A percentile compares a stretch with the other conserved stretches of the same genome.
Evolutionary conservation across 1,140 invertebrate species (phyloP).

Genomic region (Schmidtea mediterranea): DNA sequence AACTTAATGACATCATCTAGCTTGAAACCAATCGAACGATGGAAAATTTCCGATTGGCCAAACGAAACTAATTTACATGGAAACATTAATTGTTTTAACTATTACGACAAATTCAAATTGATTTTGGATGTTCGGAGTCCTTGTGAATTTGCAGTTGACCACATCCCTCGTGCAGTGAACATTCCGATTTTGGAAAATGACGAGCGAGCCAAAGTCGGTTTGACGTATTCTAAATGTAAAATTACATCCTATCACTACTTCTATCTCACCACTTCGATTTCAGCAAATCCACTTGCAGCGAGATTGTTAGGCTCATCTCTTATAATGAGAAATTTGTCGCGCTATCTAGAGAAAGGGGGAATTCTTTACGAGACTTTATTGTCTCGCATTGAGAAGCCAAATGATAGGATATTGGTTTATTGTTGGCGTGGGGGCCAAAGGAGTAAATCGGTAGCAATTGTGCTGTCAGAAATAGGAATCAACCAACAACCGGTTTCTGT

Average conservation of each 20-base stretch:
- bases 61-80: too few species aligned
- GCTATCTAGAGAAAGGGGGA: not conserved
- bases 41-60: too few species aligned
- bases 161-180: not conserved
- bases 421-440: not conserved
- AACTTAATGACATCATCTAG: too few species aligned
- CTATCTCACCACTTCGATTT: too few species aligned
- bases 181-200: not conserved
- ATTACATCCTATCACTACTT: too few species aligned
- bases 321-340: not conserved
- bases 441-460: not conserved
- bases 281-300: too few species aligned
- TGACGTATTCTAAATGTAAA: not conserved
- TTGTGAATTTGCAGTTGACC: not conserved
- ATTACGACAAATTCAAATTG: too few species aligned
- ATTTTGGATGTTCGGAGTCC: not conserved
- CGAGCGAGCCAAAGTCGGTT: not conserved
- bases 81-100: too few species aligned
- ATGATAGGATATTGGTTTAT: not conserved
- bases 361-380: not conserved
- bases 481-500: not conserved
- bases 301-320: not conserved
- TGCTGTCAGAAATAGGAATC: not conserved
- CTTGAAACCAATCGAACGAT: too few species aligned
- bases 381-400: not conserved